Evolutionary conservation across 64 coral and sea anemone genomes (phyloP), one percentile per base, ranked within the genome.

Genomic region (Astreopora myriophthalma): DNA sequence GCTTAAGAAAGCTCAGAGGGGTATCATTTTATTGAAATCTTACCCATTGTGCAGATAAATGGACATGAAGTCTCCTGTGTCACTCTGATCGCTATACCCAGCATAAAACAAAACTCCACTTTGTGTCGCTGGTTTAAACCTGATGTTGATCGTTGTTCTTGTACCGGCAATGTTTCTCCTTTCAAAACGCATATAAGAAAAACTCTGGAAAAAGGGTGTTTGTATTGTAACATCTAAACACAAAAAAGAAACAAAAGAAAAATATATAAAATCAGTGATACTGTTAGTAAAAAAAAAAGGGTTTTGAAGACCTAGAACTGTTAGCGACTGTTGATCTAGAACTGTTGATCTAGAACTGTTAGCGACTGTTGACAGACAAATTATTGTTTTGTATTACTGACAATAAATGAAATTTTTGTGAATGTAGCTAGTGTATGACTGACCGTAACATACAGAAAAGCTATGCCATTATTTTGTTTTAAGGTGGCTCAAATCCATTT

Each of bases 91-190:
- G 13, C 66, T 57, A 39, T 89, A 71, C 2, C 78, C 65, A 6
- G 80, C 86, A 60, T 96, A 96, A 60, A 93, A 96, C 42, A 96
- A 72, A 71, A 96, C 78, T 16, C 95, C 91, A 89, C 79, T 79
- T 13, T 13, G 31, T 22, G 52, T 79, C 37, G 28, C 48, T 46
- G 95, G 78, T 81, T 85, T 96, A 34, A 96, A 93, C 2, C 38
- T 88, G 71, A 96, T 96, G 14, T 4, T 74, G 61, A 96, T 90
- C 31, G 90, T 86, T 17, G 13, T 62, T 39, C n/a, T 16, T 48
- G 82, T 93, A 19, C 89, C n/a, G n/a, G n/a, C n/a, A n/a, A n/a
- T 85, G 28, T 61, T 60, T 79, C 74, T 79, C 33, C 26, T 60
- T 79, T 57, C 17, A 74, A 93, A 96, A 27, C 78, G 48, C 78